Percentiles rank a stretch among this genome's conserved stretches.
phyloP scores from a whole-genome alignment of 1,140 invertebrate genomes.

The Tetramorium parvispinum region DNA sequence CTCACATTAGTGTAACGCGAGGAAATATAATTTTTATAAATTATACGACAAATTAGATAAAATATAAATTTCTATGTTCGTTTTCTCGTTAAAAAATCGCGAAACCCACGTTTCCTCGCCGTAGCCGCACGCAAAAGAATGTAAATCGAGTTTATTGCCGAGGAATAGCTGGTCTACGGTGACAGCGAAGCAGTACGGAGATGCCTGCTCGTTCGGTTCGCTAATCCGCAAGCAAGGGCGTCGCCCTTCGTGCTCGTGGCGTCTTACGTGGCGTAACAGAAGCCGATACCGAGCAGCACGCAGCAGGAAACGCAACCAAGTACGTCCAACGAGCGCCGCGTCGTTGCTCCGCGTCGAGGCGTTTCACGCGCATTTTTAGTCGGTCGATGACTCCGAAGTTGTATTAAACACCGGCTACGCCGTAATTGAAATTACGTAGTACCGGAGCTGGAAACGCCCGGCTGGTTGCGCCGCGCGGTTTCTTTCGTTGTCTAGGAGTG shows the following conservation, averaged over 20 bases:
- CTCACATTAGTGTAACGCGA: not conserved
- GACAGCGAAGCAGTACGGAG: not conserved
- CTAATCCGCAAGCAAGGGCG: slow-evolving; percentile 53
- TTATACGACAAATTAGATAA: not conserved
- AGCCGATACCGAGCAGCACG: slow-evolving; percentile 29
- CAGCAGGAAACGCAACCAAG: slow-evolving; percentile 59
- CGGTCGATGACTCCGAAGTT: slow-evolving; percentile 55
- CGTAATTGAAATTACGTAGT: slow-evolving; percentile 59
- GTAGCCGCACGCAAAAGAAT: too few relatives aligned
- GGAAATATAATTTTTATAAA: not conserved
- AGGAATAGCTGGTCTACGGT: not conserved
- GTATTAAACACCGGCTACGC: slow-evolving; percentile 57
- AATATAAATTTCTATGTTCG: not conserved
- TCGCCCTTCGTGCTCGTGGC: slow-evolving; percentile 40
- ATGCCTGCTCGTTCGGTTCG: not conserved
- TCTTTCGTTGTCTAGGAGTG: slow-evolving; percentile 1
- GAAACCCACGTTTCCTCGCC: too few relatives aligned
- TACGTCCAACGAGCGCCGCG: slow-evolving; percentile 42
- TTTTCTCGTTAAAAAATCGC: not conserved
- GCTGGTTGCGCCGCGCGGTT: slow-evolving; percentile 18
- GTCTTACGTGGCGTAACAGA: slow-evolving; percentile 49
- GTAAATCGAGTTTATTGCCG: not conserved
- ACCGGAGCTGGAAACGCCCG: slow-evolving; percentile 10
- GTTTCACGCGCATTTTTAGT: slow-evolving; percentile 62
- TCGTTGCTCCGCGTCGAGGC: slow-evolving; percentile 54